phyloP scores from a whole-genome alignment of 2,888 invertebrate genomes.

The Siphlonurus alternatus region DNA sequence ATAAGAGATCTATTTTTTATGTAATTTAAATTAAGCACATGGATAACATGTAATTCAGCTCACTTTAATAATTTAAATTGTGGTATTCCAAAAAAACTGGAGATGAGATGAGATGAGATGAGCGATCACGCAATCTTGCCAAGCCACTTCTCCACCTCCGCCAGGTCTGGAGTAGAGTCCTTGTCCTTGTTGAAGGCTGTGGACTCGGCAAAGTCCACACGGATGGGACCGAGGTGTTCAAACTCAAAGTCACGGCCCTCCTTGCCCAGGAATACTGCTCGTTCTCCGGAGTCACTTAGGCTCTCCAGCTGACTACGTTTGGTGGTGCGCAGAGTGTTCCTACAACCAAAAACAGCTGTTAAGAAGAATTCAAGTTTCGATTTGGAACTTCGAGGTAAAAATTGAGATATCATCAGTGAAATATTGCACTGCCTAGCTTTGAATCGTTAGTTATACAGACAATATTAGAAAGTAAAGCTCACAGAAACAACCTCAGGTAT shows the following conservation, averaged over 20 bases:
- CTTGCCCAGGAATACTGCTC: constrained; percentile 49
- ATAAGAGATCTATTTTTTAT: no score
- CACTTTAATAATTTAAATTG: no score
- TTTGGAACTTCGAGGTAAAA: no score
- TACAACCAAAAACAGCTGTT: constrained; percentile 28
- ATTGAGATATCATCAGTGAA: no score
- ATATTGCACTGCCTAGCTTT: not conserved
- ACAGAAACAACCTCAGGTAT: no score
- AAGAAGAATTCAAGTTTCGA: no score
- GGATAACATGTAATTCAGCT: no score
- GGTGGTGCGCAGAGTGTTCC: constrained; percentile 71
- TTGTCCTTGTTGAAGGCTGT: constrained; percentile 37
- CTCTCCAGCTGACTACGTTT: constrained; percentile 66
- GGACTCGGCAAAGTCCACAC: constrained; percentile 52
- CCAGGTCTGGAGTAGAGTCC: constrained; percentile 43
- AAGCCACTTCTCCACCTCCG: constrained; percentile 55
- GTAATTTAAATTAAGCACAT: no score
- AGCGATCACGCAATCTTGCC: constrained; percentile 29
- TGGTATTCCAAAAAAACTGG: no score
- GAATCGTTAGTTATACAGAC: no score
- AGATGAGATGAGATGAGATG: not conserved
- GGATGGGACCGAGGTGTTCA: constrained; percentile 42
- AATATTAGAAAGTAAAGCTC: no score
- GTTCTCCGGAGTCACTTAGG: constrained; percentile 45
- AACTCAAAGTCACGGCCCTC: constrained; percentile 72